Percentiles rank a stretch among this genome's conserved stretches.
These are phyloP conservation scores for Brotula barbata DNA, from an alignment of 2,797 vertebrate genomes.

Conservation along the genomic window DNA sequence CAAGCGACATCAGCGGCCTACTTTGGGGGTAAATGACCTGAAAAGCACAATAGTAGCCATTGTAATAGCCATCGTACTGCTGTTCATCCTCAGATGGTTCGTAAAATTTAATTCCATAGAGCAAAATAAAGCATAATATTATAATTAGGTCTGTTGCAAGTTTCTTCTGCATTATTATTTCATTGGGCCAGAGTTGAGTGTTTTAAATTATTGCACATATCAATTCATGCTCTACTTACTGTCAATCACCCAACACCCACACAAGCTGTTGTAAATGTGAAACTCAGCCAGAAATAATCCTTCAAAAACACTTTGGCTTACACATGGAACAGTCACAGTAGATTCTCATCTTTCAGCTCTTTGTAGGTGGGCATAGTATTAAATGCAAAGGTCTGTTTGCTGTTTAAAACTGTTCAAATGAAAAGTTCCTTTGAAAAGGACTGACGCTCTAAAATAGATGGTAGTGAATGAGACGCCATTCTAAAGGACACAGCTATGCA, in stretches of 20 bases:
- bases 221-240: constrained; percentile 10
- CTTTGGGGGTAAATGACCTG: no score
- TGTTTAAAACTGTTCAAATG: no score
- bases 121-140: constrained; percentile 55
- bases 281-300: neutral
- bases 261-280: constrained; percentile 30
- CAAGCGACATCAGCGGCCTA: no score
- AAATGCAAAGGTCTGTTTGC: no score
- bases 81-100: constrained; percentile 38
- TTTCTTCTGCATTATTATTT: constrained; percentile 55
- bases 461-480: neutral
- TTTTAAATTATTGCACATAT: constrained; percentile 16
- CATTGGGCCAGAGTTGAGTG: constrained; percentile 43
- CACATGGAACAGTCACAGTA: constrained; percentile 5
- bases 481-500: no score
- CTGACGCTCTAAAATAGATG: no score
- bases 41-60: constrained; percentile 35
- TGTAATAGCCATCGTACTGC: no score
- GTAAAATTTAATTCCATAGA: constrained; percentile 50
- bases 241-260: constrained; percentile 50
- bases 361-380: neutral
- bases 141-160: constrained; percentile 40
- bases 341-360: neutral
- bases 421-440: no score
- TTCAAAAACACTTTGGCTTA: constrained; percentile 11